Percentiles rank a stretch among this genome's conserved stretches.
Evolutionary conservation across 1,140 invertebrate species (phyloP).

Genomic region (Phthorimaea operculella): DNA sequence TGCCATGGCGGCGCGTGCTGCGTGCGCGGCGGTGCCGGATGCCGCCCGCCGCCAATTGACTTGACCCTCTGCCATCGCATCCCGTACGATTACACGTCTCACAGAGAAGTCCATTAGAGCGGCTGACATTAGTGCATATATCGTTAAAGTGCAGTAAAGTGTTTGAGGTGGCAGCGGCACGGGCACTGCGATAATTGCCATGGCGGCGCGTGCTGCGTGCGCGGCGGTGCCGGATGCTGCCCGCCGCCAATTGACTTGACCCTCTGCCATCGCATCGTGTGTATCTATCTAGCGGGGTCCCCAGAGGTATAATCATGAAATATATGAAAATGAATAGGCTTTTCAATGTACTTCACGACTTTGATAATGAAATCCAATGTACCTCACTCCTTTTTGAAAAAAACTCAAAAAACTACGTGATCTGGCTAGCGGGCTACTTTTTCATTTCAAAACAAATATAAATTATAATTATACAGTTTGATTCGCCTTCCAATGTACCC

Average conservation of each 20-base stretch:
- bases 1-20: slow-evolving; percentile 42
- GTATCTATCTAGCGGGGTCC: too few species aligned
- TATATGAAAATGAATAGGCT: too few species aligned
- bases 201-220: slow-evolving; percentile 42
- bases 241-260: slow-evolving; percentile 62
- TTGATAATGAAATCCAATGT: too few species aligned
- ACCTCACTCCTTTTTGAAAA: too few species aligned
- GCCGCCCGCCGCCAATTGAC: slow-evolving; percentile 58
- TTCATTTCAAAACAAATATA: too few species aligned
- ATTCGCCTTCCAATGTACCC: too few species aligned
- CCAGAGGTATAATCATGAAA: too few species aligned
- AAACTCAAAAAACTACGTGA: too few species aligned
- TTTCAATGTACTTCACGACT: too few species aligned
- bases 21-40: slow-evolving; percentile 41
- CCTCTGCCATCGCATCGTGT: slow-evolving; percentile 49
- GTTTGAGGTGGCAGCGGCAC: neutral
- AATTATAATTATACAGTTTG: too few species aligned
- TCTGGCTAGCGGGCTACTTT: too few species aligned
- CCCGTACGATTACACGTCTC: slow-evolving; percentile 25
- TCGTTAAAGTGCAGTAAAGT: neutral
- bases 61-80: slow-evolving; percentile 55
- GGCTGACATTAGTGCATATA: neutral
- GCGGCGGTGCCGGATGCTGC: slow-evolving; percentile 46
- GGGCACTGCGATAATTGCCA: slow-evolving; percentile 21
- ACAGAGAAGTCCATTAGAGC: neutral